These are phyloP conservation scores for Erynnis tages DNA, from an alignment of 2,888 invertebrate genomes.

Conservation along the genomic window DNA sequence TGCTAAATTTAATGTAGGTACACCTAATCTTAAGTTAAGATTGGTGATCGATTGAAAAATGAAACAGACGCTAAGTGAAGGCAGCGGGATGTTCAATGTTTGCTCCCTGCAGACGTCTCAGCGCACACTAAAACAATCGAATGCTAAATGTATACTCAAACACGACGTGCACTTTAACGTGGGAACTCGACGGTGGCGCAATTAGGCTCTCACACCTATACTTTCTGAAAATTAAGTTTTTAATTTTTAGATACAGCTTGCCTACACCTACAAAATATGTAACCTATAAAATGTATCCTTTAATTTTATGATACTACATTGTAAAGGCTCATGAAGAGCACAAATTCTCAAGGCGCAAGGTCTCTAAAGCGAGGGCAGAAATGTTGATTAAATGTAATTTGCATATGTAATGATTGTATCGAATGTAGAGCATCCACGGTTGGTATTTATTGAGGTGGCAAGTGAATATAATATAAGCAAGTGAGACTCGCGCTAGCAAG, in stretches of 20 bases:
- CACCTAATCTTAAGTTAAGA: neutral
- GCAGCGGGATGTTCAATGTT: slow-evolving; percentile 67
- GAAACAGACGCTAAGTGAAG: slow-evolving; percentile 27
- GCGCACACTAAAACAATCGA: slow-evolving; percentile 80
- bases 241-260: slow-evolving; percentile 29
- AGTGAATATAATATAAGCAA: slow-evolving; percentile 31
- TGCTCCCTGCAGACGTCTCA: slow-evolving; percentile 70
- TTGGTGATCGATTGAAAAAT: slow-evolving; percentile 15
- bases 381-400: slow-evolving; percentile 11
- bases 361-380: slow-evolving; percentile 10
- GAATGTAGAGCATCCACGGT: slow-evolving; percentile 5
- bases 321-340: too few species aligned
- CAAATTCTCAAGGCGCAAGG: too few species aligned
- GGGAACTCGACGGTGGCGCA: slow-evolving; percentile 75
- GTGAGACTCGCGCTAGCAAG: slow-evolving; percentile 40
- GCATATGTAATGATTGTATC: neutral
- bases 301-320: too few species aligned
- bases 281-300: slow-evolving; percentile 16
- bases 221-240: slow-evolving; percentile 43
- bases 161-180: slow-evolving; percentile 76
- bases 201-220: slow-evolving; percentile 54
- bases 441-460: slow-evolving; percentile 27
- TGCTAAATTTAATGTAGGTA: too few species aligned
- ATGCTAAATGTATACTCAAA: slow-evolving; percentile 77
- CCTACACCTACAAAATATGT: neutral